Evolutionary conservation across 1,140 invertebrate species (phyloP).

Genomic region (Zaprionus africanus): DNA sequence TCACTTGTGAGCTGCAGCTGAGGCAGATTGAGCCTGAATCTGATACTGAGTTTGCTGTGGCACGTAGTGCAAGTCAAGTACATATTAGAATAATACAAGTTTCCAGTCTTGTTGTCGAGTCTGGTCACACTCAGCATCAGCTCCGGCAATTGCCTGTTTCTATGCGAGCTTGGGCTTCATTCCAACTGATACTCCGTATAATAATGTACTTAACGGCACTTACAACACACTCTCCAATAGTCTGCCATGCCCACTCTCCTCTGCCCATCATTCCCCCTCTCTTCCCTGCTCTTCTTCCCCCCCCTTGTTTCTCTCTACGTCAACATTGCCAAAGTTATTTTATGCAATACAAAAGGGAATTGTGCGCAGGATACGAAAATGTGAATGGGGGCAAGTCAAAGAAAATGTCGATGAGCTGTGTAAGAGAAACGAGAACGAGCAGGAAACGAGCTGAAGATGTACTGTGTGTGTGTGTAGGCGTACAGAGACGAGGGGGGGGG

Average conservation of each 20-base stretch:
- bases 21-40: no score
- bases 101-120: neutral
- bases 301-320: neutral
- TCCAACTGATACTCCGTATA: constrained; percentile 5
- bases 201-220: constrained; percentile 27
- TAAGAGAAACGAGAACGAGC: neutral
- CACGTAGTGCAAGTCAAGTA: no score
- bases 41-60: no score
- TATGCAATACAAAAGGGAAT: constrained; percentile 44
- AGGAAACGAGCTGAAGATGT: neutral
- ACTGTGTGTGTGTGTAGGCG: no score
- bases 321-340: constrained; percentile 40
- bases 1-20: no score
- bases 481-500: no score
- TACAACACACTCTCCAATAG: constrained; percentile 3
- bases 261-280: no score
- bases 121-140: neutral
- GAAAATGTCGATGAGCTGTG: constrained; percentile 11
- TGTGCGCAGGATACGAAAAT: constrained; percentile 8
- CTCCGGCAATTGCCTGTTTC: neutral
- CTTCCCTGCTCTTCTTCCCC: neutral
- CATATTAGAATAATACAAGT: no score
- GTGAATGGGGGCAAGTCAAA: constrained; percentile 6
- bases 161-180: neutral
- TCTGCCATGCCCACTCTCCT: neutral